phyloP scores from a whole-genome alignment of 1,140 invertebrate species.

The Drosophila eugracilis region DNA sequence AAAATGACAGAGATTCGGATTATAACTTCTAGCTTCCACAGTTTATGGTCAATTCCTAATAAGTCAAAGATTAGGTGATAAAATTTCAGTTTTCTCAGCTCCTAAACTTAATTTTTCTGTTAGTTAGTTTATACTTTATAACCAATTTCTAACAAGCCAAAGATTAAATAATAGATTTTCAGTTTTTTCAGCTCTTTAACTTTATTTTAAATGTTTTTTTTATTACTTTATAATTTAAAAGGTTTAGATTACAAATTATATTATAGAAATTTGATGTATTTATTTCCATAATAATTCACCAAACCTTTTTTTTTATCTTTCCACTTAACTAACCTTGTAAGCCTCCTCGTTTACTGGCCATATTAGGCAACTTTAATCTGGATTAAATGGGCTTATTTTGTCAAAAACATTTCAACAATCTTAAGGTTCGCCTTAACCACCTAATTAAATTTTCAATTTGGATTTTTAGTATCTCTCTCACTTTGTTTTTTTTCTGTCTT shows the following conservation, averaged over 20 bases:
- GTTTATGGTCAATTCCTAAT: too few species aligned
- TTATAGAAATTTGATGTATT: not conserved
- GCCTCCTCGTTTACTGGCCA: constrained; percentile 8
- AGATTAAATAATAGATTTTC: too few species aligned
- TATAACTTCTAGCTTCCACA: too few species aligned
- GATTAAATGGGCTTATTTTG: constrained; percentile 16
- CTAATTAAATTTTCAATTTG: constrained; percentile 40
- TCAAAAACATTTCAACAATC: constrained; percentile 7
- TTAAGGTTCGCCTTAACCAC: constrained; percentile 2
- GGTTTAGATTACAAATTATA: not conserved
- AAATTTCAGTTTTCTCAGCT: too few species aligned
- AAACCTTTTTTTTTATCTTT: not conserved
- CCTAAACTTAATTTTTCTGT: too few species aligned
- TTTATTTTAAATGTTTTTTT: too few species aligned
- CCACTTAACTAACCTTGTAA: not conserved
- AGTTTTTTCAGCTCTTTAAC: too few species aligned
- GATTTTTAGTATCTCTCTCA: constrained; percentile 11
- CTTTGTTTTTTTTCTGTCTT: not conserved
- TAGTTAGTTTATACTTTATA: too few species aligned
- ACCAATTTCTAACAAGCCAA: too few species aligned
- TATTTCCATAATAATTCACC: not conserved
- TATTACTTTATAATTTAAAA: not conserved
- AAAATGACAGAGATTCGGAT: too few species aligned
- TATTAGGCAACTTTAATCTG: constrained; percentile 27
- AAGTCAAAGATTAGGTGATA: too few species aligned